Conservation (phyloP, 2,113 vertebrate species). For the Pogona vitticeps region DNA sequence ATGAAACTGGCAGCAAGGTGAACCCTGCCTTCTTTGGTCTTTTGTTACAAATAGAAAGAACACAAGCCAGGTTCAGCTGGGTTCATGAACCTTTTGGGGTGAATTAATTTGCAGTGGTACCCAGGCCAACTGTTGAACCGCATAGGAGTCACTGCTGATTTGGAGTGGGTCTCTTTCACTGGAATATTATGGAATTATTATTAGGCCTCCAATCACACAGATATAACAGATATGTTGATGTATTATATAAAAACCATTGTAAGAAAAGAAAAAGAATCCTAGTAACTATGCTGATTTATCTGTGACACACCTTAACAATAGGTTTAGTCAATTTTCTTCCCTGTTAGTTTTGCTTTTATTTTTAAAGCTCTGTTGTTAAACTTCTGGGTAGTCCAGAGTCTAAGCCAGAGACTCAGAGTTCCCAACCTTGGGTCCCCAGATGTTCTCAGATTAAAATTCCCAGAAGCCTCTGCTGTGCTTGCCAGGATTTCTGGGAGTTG, state of each 20-base stretch:
- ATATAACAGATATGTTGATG: neutral
- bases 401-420: too few relatives aligned
- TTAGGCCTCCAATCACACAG: neutral
- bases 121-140: neutral
- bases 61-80: constrained; percentile 19
- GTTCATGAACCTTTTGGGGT: constrained; percentile 30
- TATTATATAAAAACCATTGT: too few relatives aligned
- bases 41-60: constrained; percentile 42
- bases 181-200: neutral
- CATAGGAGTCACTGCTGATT: neutral
- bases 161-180: neutral
- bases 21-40: constrained; percentile 52
- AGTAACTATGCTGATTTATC: neutral
- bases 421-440: too few relatives aligned
- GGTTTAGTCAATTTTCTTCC: neutral
- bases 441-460: too few relatives aligned
- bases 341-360: neutral
- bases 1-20: constrained; percentile 23
- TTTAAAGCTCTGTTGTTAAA: neutral
- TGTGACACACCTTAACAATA: neutral
- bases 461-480: too few relatives aligned
- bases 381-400: too few relatives aligned
- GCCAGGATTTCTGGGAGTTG: too few relatives aligned
- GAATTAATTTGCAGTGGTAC: constrained; percentile 4
- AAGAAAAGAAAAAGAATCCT: neutral